Evolutionary conservation across 2,797 vertebrate species (phyloP).

Genomic region (Erpetoichthys calabaricus): DNA sequence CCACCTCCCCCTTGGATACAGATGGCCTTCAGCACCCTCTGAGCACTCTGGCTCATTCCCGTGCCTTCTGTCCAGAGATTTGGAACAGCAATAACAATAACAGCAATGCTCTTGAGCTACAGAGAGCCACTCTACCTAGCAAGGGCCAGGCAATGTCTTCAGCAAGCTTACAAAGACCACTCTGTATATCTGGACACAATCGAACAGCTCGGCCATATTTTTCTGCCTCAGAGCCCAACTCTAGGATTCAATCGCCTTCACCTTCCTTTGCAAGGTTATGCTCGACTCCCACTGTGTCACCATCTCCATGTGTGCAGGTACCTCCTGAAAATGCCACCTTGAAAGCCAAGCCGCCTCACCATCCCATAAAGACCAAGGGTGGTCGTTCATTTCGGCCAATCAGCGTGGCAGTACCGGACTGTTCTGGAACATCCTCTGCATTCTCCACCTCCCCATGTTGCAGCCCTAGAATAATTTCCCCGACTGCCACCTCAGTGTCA

Average conservation of each 20-base stretch:
- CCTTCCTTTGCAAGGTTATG: conserved; percentile 19
- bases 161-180: conserved; percentile 20
- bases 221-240: conserved; percentile 56
- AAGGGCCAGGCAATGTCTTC: conserved; percentile 13
- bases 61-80: neutral
- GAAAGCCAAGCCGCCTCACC: conserved; percentile 44
- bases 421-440: conserved; percentile 29
- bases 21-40: conserved; percentile 12
- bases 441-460: conserved; percentile 23
- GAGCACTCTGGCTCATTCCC: neutral
- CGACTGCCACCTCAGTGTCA: conserved; percentile 43
- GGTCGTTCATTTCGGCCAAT: conserved; percentile 43
- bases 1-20: neutral
- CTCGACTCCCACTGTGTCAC: conserved; percentile 3
- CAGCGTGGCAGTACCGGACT: conserved; percentile 37
- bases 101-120: conserved; percentile 12
- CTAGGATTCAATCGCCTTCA: conserved; percentile 48
- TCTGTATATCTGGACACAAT: conserved; percentile 33
- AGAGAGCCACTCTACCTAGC: conserved; percentile 18
- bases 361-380: conserved; percentile 8
- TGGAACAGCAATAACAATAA: conserved; percentile 32
- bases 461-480: conserved; percentile 41
- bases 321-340: conserved; percentile 16
- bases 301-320: conserved; percentile 12
- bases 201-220: conserved; percentile 47